Evolutionary conservation across 2,113 vertebrate species (phyloP).

Genomic region (Centropus bengalensis): DNA sequence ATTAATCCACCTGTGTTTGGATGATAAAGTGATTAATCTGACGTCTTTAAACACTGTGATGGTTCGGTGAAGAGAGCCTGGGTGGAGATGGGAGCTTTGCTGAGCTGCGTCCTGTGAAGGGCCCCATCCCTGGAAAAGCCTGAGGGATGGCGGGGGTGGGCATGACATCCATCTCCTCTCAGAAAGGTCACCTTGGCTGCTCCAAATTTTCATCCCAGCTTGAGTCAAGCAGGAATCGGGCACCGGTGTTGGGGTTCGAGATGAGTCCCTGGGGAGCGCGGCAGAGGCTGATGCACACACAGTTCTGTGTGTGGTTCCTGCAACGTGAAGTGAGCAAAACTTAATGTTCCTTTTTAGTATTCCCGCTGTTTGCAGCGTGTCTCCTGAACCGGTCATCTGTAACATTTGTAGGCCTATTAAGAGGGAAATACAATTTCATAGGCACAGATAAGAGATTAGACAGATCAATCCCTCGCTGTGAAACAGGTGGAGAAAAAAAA

Average conservation of each 20-base stretch:
- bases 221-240: accelerated
- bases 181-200: too few relatives aligned
- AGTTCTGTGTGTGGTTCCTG: not conserved
- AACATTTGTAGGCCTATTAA: constrained; percentile 70
- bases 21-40: constrained; percentile 30
- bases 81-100: not conserved
- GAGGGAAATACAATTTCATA: constrained; percentile 78
- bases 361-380: not conserved
- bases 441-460: constrained; percentile 74
- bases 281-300: not conserved
- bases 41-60: not conserved
- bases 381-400: constrained; percentile 56
- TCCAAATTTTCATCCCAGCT: not conserved
- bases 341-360: not conserved
- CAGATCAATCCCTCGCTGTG: constrained; percentile 56
- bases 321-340: not conserved
- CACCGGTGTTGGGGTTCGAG: accelerated
- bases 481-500: not conserved
- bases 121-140: accelerated
- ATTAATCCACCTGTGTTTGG: constrained; percentile 7
- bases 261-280: not conserved
- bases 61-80: not conserved
- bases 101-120: not conserved
- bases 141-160: accelerated
- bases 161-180: not conserved